A percentile compares a stretch with the other conserved stretches of the same genome.
Evolutionary conservation across 2,797 vertebrate species (phyloP).

Genomic region (Enoplosus armatus): DNA sequence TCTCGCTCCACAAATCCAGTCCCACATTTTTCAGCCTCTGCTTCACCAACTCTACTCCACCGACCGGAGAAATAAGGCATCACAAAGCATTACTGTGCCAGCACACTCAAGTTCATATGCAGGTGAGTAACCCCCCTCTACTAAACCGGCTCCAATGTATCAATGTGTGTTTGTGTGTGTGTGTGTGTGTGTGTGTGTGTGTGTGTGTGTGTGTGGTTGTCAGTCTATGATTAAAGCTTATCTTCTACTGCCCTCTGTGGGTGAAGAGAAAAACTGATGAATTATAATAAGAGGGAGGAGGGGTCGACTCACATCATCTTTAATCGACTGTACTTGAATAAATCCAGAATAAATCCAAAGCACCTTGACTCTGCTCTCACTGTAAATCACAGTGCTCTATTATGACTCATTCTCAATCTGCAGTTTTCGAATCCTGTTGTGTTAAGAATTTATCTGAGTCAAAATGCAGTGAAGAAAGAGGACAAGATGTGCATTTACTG

Average conservation of each 20-base stretch:
- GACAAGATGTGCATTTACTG: constrained; percentile 9
- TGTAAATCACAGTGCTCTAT: constrained; percentile 22
- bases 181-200: constrained; percentile 16
- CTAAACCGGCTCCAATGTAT: constrained; percentile 42
- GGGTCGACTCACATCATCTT: constrained; percentile 37
- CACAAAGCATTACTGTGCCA: constrained; percentile 57
- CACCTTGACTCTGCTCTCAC: constrained; percentile 28
- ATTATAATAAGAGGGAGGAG: background rate
- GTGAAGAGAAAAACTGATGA: constrained; percentile 19
- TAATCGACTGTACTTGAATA: constrained; percentile 29
- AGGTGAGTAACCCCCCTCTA: constrained; percentile 72
- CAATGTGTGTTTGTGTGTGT: constrained; percentile 28
- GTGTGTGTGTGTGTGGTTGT: constrained; percentile 13
- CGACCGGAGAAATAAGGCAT: constrained; percentile 58
- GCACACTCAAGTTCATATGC: constrained; percentile 72
- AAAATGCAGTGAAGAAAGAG: constrained; percentile 9
- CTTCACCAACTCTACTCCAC: constrained; percentile 43
- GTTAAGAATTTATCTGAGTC: constrained; percentile 27
- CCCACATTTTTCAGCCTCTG: constrained; percentile 49
- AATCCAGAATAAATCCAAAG: constrained; percentile 46
- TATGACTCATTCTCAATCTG: constrained; percentile 28
- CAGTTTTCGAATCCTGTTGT: constrained; percentile 23
- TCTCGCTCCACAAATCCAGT: constrained; percentile 54
- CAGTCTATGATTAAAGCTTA: constrained; percentile 45
- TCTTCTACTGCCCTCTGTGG: constrained; percentile 79